Evolutionary conservation across 2,113 vertebrate genomes (phyloP), one percentile per base, ranked within the genome.

Genomic region (Aphelocoma coerulescens): DNA sequence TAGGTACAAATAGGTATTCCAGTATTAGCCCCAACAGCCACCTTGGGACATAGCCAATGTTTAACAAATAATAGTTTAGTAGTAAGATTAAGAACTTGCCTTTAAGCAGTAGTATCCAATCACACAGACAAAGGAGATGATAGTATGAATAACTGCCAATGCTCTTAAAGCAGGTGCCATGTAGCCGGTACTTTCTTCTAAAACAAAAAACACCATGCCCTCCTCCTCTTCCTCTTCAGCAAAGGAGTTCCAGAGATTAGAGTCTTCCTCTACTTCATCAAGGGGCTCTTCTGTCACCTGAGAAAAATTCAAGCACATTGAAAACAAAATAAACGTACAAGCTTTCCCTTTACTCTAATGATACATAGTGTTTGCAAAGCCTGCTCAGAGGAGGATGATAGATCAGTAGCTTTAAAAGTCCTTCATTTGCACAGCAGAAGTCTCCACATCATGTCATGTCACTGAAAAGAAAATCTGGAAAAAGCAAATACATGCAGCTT

Each of bases 91-190:
- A 63, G 57, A 65, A 73, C 96, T 97, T 97, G 98, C 99, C 99
- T 99, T 99, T 66, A 99, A 97, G 96, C 98, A 99, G 89, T 99
- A 99, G 87, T 99, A 99, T 83, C 99, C 99, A 94, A 99, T 98
- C 41, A 99, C 99, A 87, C 99, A 99, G 93, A 99, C 98, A 72
- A 99, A 98, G 28, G 99, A 99, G 97, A 99, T 99, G 95, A 99
- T 52, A 2, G 99, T 99, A 94, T 99, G 99, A 75, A 99, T 97
- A 44, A 99, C 91, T 61, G 99, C 99, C 83, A 99, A 69, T 73
- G 98, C 99, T 81, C 99, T 98, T 61, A 99, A 97, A 1, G 99
- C 97, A 5, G 99, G 99, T 1, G 99, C 99, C 99, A 99, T 99
- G 87, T 99, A 99, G 33, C 99, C 99, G 0, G 99, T 99, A 95